These are phyloP conservation scores for Hypotaenidia philippensis DNA, from an alignment of 2,797 vertebrate genomes.

Conservation along the genomic window DNA sequence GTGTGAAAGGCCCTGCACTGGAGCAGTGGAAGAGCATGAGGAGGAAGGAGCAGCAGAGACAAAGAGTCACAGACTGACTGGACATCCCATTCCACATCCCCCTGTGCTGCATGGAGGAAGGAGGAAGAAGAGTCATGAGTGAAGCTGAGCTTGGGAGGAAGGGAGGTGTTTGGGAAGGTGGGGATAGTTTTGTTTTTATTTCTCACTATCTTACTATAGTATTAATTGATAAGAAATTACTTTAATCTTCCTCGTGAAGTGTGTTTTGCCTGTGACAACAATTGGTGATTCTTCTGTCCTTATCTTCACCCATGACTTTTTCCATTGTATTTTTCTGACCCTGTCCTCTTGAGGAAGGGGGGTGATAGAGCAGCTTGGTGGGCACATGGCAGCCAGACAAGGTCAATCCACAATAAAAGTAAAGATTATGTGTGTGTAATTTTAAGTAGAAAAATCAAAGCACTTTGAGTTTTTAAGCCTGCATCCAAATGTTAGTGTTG, in stretches of 20 bases:
- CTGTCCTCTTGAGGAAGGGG: not conserved
- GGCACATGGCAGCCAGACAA: not conserved
- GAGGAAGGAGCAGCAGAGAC: not conserved
- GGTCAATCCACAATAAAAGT: not conserved
- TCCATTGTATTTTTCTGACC: not conserved
- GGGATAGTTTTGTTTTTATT: not conserved
- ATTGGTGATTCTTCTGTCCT: not conserved
- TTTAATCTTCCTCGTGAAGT: not conserved
- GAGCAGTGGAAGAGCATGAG: not conserved
- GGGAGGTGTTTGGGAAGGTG: accelerated
- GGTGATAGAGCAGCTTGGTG: not conserved
- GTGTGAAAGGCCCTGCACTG: accelerated
- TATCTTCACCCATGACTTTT: not conserved
- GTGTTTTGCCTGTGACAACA: not conserved
- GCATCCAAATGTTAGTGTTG: not conserved
- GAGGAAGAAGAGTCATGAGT: not conserved
- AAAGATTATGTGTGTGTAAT: not conserved
- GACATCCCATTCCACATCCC: not conserved
- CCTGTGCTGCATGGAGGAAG: accelerated
- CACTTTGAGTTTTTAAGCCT: not conserved
- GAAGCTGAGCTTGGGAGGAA: not conserved
- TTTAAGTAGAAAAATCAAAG: not conserved
- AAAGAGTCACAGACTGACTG: not conserved
- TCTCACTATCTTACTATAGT: not conserved
- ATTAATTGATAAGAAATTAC: not conserved